Conservation (phyloP, 2,888 invertebrate species). For the Caenorhabditis panamensis region DNA sequence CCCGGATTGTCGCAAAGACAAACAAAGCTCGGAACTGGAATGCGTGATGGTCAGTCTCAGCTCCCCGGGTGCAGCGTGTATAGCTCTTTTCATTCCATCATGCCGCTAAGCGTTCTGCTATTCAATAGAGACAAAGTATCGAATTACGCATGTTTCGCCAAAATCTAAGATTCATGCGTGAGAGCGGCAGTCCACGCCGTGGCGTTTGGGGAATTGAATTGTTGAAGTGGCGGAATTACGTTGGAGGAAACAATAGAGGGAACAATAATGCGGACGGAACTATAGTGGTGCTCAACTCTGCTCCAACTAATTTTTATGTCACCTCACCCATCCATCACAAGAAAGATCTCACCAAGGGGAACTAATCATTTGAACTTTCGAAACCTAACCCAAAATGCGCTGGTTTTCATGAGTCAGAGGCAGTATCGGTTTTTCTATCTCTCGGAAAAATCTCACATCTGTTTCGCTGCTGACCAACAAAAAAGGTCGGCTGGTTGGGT, state of each 20-base stretch:
- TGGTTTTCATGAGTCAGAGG: slow-evolving; percentile 11
- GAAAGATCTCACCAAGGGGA: neutral
- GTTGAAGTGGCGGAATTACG: slow-evolving; percentile 29
- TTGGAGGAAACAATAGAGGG: slow-evolving; percentile 6
- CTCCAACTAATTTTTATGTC: slow-evolving; percentile 23
- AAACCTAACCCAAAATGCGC: neutral
- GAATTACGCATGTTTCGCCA: slow-evolving; percentile 56
- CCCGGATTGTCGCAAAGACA: slow-evolving; percentile 49
- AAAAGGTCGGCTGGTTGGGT: slow-evolving; percentile 21
- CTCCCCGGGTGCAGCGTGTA: slow-evolving; percentile 19
- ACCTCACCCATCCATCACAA: neutral
- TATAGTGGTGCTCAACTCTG: slow-evolving; percentile 25
- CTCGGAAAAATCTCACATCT: slow-evolving; percentile 27
- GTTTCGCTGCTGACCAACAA: slow-evolving; percentile 35
- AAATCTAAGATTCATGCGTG: slow-evolving; percentile 53
- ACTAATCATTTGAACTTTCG: neutral
- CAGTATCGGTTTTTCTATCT: slow-evolving; percentile 14
- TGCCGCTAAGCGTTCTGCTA: slow-evolving; percentile 59
- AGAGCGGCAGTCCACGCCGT: slow-evolving; percentile 16
- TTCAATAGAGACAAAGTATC: slow-evolving; percentile 56
- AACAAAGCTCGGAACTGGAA: slow-evolving; percentile 55
- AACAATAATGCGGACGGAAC: slow-evolving; percentile 25
- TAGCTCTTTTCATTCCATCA: slow-evolving; percentile 53
- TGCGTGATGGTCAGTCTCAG: slow-evolving; percentile 44
- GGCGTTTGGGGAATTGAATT: slow-evolving; percentile 47